Evolutionary conservation across 1,140 invertebrate species (phyloP), one percentile per base, ranked within the genome.

Genomic region (Diabrotica undecimpunctata): DNA sequence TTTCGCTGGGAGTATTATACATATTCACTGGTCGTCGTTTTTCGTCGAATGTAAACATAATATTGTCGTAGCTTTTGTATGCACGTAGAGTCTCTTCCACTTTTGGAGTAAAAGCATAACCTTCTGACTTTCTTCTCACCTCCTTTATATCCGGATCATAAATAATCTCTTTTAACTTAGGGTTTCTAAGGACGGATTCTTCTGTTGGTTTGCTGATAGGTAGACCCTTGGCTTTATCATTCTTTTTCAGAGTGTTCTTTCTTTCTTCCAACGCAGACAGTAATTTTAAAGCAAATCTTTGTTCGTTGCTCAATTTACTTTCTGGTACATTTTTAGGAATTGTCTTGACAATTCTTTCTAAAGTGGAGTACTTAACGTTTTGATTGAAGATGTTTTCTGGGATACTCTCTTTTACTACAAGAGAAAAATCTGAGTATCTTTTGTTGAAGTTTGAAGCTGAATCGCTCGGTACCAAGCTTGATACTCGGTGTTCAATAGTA

Each of bases 121-220:
- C 38, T 39, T 65, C 62, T n/a, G 65, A 67, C 39, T 66, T 63
- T 25, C 54, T 14, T 51, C 53, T 58, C 36, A 53, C 46, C 9
- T 56, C 57, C 54, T 41, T 61, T 9, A 68, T 64, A 52, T 60
- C 12, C 5, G 69, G 66, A 55, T 70, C 62, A 14, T 65, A 12
- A 9, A 75, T 53, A n/a, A 75, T 71, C 13, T 67, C 64, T 0
- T 59, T 60, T 9, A 76, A 58, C 60, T 74, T 76, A 25, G 57
- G 60, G 54, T 76, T 74, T 9, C 61, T 70, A 38, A 68, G 36
- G n/a, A 76, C 72, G 3, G 73, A 74, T 60, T 70, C 66, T 53
- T 59, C 35, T 9, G 67, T 72, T 3, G 75, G 75, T 25, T 13
- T 38, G 41, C 73, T 74, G 11, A 76, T 76, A 12, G 61, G 65